Base-by-base conservation (phyloP, 2,797 vertebrate species). In the Phalloptychus januarius region DNA sequence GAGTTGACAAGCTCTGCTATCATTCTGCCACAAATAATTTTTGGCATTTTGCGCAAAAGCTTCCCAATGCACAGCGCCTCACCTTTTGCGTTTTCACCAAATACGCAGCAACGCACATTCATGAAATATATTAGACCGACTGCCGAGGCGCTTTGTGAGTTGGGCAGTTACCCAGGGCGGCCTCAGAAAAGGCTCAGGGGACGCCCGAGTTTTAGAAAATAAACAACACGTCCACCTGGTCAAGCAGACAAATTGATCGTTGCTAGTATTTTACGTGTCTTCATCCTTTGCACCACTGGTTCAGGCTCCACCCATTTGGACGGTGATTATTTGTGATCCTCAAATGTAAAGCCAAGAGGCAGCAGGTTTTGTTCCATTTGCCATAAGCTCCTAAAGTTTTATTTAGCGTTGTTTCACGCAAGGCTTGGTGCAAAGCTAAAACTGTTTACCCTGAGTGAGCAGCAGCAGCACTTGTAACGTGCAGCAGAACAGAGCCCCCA, bases 371-470 rank as follows among this genome's bases (percentile, higher is more conserved):
- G 7, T 50, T 50, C 20, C 18, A 23, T 50, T 23, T 23, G 20
- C 23, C 48, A 23, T 23, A 50, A 50, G 18, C 46, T 50, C 20
- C 18, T 18, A 40, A 38, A 67, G 23, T n/a, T 25, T 25, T 25
- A 13, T 42, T 23, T 65, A 42, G 81, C 25, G 28, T 72, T 56
- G 65, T 38, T 58, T 65, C 67, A 79, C 63, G 25, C 0, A 7
- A 65, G 8, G 25, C n/a, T 63, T 63, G 33, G 16, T 65, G 73
- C 67, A 80, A 74, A 61, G 56, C 85, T 80, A 54, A 69, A 79
- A 31, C 8, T 36, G 36, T 87, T 82, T 78, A 78, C 76, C 56
- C 46, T 10, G 74, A 76, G 1, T 20, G 78, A 75, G 6, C 31
- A n/a, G 11, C 20, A 36, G 11, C 38, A 44, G 33, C 16, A 18